Percentiles rank a stretch among this genome's conserved stretches.
These are phyloP conservation scores for Galeopsomyia nigrocyanea DNA, from an alignment of 2,888 invertebrate species.

Conservation along the genomic window DNA sequence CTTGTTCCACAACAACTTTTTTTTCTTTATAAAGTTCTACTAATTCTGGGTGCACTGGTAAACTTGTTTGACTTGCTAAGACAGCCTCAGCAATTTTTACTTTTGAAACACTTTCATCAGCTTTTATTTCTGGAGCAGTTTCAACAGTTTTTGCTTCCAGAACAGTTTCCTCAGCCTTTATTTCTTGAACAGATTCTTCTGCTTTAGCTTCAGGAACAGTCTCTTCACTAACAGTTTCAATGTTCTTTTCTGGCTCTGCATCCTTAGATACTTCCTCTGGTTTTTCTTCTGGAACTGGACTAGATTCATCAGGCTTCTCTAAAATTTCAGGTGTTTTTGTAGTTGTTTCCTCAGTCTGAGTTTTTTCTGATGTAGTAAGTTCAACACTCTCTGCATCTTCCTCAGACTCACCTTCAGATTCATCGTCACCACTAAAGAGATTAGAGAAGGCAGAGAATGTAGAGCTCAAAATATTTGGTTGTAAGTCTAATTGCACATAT, in stretches of 20 bases:
- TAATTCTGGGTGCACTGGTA: neutral
- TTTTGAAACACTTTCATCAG: constrained; percentile 4
- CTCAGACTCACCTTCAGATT: constrained; percentile 2
- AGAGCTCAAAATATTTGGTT: constrained; percentile 41
- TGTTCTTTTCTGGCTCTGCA: neutral
- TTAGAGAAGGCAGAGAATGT: constrained; percentile 33
- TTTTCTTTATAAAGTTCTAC: neutral
- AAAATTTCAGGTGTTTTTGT: constrained; percentile 31
- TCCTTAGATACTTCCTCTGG: constrained; percentile 21
- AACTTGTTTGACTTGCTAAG: no score
- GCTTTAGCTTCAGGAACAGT: neutral
- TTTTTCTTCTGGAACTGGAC: constrained; percentile 27
- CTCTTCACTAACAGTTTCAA: constrained; percentile 11
- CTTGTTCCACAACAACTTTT: neutral
- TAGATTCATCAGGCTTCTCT: constrained; percentile 40
- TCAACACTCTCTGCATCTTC: constrained; percentile 13
- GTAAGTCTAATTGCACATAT: constrained; percentile 33
- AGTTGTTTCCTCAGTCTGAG: constrained; percentile 14
- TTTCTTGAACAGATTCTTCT: neutral
- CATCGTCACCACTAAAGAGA: constrained; percentile 21
- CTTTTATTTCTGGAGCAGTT: neutral
- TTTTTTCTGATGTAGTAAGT: constrained; percentile 25
- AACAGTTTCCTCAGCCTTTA: neutral
- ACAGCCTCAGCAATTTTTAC: neutral
- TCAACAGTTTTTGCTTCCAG: constrained; percentile 10